phyloP scores from a whole-genome alignment of 2,888 invertebrate species.

The Lamellibrachia satsuma region DNA sequence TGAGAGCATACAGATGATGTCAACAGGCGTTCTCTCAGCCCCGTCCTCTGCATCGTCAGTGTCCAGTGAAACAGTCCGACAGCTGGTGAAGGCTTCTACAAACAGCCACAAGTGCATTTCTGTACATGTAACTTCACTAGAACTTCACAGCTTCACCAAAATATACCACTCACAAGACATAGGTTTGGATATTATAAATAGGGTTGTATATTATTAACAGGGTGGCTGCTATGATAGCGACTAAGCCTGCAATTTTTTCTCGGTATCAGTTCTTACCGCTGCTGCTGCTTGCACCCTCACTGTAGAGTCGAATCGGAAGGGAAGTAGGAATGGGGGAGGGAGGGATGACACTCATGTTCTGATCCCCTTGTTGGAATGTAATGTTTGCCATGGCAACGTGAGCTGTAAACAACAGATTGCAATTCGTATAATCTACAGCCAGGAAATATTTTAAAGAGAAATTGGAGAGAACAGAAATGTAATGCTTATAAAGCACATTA shows the following conservation, averaged over 20 bases:
- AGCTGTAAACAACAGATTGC: slow-evolving; percentile 30
- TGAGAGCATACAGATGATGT: slow-evolving; percentile 3
- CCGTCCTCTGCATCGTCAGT: background rate
- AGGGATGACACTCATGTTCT: slow-evolving; percentile 28
- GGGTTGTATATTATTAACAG: too few species aligned
- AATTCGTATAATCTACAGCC: background rate
- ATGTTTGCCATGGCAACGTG: slow-evolving; percentile 34
- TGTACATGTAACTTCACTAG: background rate
- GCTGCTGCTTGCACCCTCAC: background rate
- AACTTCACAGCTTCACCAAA: background rate
- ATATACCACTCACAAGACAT: background rate
- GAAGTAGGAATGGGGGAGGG: background rate
- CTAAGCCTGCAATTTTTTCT: too few species aligned
- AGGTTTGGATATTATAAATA: background rate
- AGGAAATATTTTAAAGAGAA: background rate
- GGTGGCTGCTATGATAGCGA: too few species aligned
- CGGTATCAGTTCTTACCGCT: background rate
- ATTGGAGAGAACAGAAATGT: too few species aligned
- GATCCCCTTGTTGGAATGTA: slow-evolving; percentile 35
- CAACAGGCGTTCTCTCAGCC: background rate
- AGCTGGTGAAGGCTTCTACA: background rate
- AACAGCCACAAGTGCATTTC: background rate
- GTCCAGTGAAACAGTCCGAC: background rate
- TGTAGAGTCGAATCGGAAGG: background rate
- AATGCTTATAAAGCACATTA: background rate